phyloP scores from a whole-genome alignment of 2,797 vertebrate species.

The Sebastes aleutianus region DNA sequence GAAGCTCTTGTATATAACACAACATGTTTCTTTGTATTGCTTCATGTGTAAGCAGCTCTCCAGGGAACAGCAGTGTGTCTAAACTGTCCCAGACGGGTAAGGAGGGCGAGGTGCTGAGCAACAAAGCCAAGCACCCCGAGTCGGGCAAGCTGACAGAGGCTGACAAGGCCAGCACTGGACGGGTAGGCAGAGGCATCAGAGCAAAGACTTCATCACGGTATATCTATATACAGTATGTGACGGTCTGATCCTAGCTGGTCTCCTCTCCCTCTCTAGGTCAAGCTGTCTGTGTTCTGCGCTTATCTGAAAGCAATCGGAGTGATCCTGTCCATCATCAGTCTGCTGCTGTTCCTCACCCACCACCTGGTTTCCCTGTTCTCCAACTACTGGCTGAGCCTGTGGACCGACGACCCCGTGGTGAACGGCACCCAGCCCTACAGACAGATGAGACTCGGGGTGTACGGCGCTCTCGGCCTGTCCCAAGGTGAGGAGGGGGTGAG shows the following conservation, averaged over 20 bases:
- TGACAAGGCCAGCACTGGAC: conserved; percentile 92
- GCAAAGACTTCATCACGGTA: not conserved
- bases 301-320: conserved; percentile 94
- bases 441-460: conserved; percentile 87
- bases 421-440: conserved; percentile 91
- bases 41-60: conserved; percentile 26
- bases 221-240: not conserved
- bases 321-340: conserved; percentile 84
- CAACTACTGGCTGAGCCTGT: conserved; percentile 97
- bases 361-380: conserved; percentile 87
- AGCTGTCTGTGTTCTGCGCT: conserved; percentile 91
- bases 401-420: conserved; percentile 92
- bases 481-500: conserved; percentile 83
- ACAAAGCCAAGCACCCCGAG: conserved; percentile 67
- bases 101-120: conserved; percentile 27
- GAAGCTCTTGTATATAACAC: not conserved
- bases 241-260: not conserved
- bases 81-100: conserved; percentile 61
- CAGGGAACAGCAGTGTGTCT: conserved; percentile 23
- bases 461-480: conserved; percentile 87
- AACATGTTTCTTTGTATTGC: not conserved
- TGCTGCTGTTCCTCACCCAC: conserved; percentile 89
- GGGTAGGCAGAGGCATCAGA: conserved; percentile 74
- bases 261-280: conserved; percentile 81
- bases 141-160: conserved; percentile 89